These are phyloP conservation scores for Folsomia manolachei DNA, from an alignment of 2,888 invertebrate genomes.

Conservation along the genomic window DNA sequence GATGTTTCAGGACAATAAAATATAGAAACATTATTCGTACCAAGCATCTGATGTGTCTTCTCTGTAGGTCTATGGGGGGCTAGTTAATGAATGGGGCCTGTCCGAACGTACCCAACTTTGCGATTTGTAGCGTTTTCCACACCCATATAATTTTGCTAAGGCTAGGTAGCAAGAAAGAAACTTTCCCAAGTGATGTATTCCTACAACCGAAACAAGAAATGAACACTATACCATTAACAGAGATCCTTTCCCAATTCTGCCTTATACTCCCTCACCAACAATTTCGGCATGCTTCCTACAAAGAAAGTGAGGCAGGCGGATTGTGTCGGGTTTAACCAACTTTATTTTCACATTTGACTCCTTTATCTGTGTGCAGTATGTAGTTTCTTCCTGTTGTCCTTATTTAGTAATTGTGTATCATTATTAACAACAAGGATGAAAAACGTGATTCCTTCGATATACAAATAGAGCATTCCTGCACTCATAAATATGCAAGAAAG, in stretches of 20 bases:
- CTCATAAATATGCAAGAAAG: background rate
- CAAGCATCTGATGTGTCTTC: constrained; percentile 43
- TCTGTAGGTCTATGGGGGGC: constrained; percentile 34
- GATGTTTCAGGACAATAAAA: constrained; percentile 34
- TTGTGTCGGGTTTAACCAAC: background rate
- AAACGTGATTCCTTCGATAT: constrained; percentile 11
- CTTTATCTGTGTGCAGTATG: background rate
- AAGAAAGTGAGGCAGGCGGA: too few species aligned
- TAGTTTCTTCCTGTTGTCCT: background rate
- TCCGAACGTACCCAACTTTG: constrained; percentile 37
- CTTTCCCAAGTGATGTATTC: too few species aligned
- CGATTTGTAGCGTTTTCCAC: constrained; percentile 44
- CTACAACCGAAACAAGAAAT: too few species aligned
- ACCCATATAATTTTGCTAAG: constrained; percentile 32
- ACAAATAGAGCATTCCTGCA: background rate
- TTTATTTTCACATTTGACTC: background rate
- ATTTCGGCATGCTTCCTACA: background rate
- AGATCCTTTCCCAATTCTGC: too few species aligned
- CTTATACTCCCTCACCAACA: background rate
- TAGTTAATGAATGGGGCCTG: constrained; percentile 41
- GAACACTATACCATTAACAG: too few species aligned
- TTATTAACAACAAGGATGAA: background rate
- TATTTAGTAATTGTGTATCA: too few species aligned
- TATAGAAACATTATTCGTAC: constrained; percentile 42
- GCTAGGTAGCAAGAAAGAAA: constrained; percentile 18